Conservation (phyloP, 2,113 vertebrate genomes). For the Ceratotherium simum region DNA sequence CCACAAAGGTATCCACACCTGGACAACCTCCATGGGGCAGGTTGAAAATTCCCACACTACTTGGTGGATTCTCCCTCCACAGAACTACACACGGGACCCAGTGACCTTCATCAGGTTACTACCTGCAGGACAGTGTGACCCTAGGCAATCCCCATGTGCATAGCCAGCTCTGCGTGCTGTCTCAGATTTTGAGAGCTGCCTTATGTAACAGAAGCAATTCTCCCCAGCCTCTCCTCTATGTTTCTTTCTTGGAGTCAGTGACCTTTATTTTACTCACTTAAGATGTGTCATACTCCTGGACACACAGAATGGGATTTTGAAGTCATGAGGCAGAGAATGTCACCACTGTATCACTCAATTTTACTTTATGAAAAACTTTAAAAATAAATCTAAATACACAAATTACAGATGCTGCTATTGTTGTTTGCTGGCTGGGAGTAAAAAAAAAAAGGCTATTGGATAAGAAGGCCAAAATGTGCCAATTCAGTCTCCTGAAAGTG, state of each 20-base stretch:
- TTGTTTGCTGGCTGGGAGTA: not conserved
- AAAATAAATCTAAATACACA: not conserved
- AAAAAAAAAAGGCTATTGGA: not conserved
- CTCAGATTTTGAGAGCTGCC: not conserved
- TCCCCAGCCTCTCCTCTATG: not conserved
- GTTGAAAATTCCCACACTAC: not conserved
- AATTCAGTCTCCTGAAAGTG: not conserved
- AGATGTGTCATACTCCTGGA: not conserved
- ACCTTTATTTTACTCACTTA: constrained; percentile 18
- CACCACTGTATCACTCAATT: not conserved
- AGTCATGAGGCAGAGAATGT: not conserved
- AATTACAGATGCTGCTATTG: not conserved
- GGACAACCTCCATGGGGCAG: not conserved
- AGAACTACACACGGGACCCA: not conserved
- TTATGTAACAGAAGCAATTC: not conserved
- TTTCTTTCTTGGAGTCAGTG: not conserved
- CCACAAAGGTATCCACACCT: not conserved
- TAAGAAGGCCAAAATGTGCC: not conserved
- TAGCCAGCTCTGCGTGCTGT: not conserved
- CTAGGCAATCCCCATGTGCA: not conserved
- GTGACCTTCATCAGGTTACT: not conserved
- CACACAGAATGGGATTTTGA: not conserved
- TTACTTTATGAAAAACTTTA: constrained; percentile 2
- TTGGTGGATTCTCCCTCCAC: not conserved
- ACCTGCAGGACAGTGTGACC: not conserved